Base-by-base conservation (phyloP, 1,140 invertebrate genomes). In the Calephelis nemesis region DNA sequence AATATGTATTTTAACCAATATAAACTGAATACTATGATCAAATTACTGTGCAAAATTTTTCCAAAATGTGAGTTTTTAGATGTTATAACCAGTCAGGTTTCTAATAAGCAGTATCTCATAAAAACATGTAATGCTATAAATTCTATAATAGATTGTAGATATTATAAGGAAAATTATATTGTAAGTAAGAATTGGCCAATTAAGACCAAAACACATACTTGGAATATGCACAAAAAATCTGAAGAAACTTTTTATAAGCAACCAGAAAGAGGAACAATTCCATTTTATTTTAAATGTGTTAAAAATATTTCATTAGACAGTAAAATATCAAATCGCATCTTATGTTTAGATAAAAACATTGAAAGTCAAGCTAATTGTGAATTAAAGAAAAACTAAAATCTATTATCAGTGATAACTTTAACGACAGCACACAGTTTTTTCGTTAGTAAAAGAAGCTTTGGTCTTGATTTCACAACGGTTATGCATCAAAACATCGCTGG, bases 401-500 rank as follows among this genome's bases (percentile, higher is more conserved):
- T 0, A 50, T 0, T 3, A 13, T 3, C 13, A 15, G 7, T 13
- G 42, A 9, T 45, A 12, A 50, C 13, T 15, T 50, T 7, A 15
- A 50, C 6, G 49, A 50, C n/a, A 49, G 48, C 48, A 12, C 6
- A 12, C 49, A n/a, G 12, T 6, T 50, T 50, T 50, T n/a, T 50
- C 49, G 49, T 50, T n/a, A 11, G 6, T 50, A 50, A 50, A 4
- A n/a, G n/a, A n/a, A 7, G 6, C 3, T 7, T 50, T 13, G 13
- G 7, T 50, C 42, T 30, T 47, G 45, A 42, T 47, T 58, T 54
- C 30, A 54, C 40, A 10, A 10, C 13, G 6, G 12, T 60, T 47
- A 42, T 67, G 40, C 65, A 67, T 19, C 65, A 67, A 67, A 67
- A 67, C 47, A 67, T 67, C 11, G 65, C 50, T 9, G 65, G 65